These are phyloP conservation scores for Zaprionus vittiger DNA, from an alignment of 1,140 invertebrate genomes.

Conservation along the genomic window DNA sequence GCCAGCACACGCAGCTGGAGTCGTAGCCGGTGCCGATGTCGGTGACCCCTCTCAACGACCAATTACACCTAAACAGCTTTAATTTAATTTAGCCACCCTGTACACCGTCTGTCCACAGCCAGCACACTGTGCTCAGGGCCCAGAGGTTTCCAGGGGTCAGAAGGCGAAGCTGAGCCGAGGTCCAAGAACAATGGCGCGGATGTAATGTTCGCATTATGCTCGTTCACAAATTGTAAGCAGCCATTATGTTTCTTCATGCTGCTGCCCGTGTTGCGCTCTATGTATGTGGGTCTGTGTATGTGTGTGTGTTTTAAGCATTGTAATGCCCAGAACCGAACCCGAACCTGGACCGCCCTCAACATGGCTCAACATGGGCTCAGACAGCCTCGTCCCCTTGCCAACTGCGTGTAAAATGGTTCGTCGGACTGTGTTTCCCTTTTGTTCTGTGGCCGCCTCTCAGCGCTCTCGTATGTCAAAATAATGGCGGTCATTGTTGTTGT, in stretches of 20 bases:
- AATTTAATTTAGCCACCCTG: constrained; percentile 76
- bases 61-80: constrained; percentile 83
- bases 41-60: constrained; percentile 75
- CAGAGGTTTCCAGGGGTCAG: background rate
- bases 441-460: constrained; percentile 37
- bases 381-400: constrained; percentile 17
- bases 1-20: constrained; percentile 22
- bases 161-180: background rate
- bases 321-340: constrained; percentile 49
- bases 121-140: constrained; percentile 18
- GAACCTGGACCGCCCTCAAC: constrained; percentile 14
- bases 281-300: constrained; percentile 26
- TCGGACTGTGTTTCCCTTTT: constrained; percentile 64
- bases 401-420: constrained; percentile 47
- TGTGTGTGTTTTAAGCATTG: constrained; percentile 52
- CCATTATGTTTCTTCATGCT: constrained; percentile 83
- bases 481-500: constrained; percentile 63
- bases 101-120: constrained; percentile 11
- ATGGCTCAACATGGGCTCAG: constrained; percentile 11
- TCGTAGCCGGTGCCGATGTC: background rate
- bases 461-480: constrained; percentile 76
- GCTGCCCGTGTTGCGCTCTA: constrained; percentile 56
- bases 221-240: constrained; percentile 83
- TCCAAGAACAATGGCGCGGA: constrained; percentile 78
- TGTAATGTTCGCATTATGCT: constrained; percentile 83